Conservation (phyloP, 64 coral and sea anemone genomes). For the Dendrophyllia cribrosa region DNA sequence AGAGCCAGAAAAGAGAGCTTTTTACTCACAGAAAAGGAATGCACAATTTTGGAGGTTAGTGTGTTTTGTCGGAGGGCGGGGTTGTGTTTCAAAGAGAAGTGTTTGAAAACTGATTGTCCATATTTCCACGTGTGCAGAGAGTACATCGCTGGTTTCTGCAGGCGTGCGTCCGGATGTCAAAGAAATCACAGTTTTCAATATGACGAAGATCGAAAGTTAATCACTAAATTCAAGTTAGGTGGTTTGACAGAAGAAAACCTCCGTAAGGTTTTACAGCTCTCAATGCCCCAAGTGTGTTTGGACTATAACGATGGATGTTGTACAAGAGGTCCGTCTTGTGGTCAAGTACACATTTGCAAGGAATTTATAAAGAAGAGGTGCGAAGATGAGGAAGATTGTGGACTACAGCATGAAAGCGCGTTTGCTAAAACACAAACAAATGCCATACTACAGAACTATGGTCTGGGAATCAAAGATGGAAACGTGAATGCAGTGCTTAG, state of each 20-base stretch:
- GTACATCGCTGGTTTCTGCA: slow-evolving; percentile 59
- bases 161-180: slow-evolving; percentile 28
- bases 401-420: not conserved
- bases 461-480: not conserved
- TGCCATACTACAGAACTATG: not conserved
- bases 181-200: slow-evolving; percentile 63
- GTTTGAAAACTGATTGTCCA: slow-evolving; percentile 32
- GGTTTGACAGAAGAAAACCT: slow-evolving; percentile 44
- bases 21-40: slow-evolving; percentile 53
- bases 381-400: not conserved
- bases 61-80: slow-evolving; percentile 31
- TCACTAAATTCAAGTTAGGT: slow-evolving; percentile 11
- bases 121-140: slow-evolving; percentile 80
- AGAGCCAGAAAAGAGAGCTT: slow-evolving; percentile 43
- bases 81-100: slow-evolving; percentile 60
- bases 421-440: not conserved
- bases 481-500: not conserved
- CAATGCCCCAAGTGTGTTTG: slow-evolving; percentile 69
- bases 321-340: not conserved
- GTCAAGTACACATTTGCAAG: slow-evolving; percentile 51
- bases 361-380: slow-evolving; percentile 7
- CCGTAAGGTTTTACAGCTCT: slow-evolving; percentile 25
- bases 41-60: slow-evolving; percentile 53
- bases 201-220: slow-evolving; percentile 32
- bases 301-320: slow-evolving; percentile 66